Evolutionary conservation across 53 echinoderm and acorn worm genomes (phyloP), one percentile per base, ranked within the genome.

Genomic region (Crossaster papposus): DNA sequence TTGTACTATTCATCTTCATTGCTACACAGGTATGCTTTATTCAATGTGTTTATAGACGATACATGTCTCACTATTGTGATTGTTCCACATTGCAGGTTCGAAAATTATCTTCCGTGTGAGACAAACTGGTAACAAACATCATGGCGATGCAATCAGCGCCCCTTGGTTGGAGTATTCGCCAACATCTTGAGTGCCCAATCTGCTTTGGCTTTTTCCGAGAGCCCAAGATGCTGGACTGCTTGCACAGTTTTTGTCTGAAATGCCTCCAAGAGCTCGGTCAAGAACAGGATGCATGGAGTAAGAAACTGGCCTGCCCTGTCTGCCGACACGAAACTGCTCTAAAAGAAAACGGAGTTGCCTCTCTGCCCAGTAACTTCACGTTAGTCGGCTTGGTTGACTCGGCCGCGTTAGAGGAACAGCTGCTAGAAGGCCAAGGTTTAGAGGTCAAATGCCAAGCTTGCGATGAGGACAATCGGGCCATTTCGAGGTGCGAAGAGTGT

Each of bases 401-500:
- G 31, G 83, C n/a, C 4, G 28, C 50, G 8, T 18, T 30, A 14
- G n/a, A 29, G 44, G 38, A 83, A 11, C 26, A 70, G 83, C 29
- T 44, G 15, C 51, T 22, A 24, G 51, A n/a, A 29, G 71, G 70
- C 29, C 70, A 70, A 0, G 51, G 83, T 15, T 83, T 71, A 70
- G 51, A 70, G 51, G 38, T 78, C 26, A 26, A 78, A 24, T 78
- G 78, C 34, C 50, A 78, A 51, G 51, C 78, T 5, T 78, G 83
- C 70, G 71, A 70, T 18, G 71, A 83, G 71, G 71, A 33, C 36
- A 83, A 70, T 51, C 24, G 54, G 28, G 83, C 70, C 28, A 36
- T 70, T 17, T 83, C 70, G 38, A 83, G 70, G n/a, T 83, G 83
- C 30, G 22, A 33, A 65, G 72, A 83, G 8, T 83, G 83, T 17